Evolutionary conservation across 2,888 invertebrate species (phyloP).

Genomic region (Orthonychiurus folsomi): DNA sequence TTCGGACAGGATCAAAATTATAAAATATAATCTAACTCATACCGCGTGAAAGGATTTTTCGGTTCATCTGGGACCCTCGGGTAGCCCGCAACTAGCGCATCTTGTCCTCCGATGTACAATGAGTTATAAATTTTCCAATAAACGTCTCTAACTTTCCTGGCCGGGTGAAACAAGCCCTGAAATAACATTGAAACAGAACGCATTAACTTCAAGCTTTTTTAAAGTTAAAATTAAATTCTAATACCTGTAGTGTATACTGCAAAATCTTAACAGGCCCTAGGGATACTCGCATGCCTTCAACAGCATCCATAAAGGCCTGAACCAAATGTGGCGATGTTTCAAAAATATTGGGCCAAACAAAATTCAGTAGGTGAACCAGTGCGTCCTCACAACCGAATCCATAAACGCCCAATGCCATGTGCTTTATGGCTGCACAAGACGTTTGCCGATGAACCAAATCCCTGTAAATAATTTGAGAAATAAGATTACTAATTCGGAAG

Average conservation of each 20-base stretch:
- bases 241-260: conserved; percentile 88
- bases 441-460: conserved; percentile 98
- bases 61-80: conserved; percentile 94
- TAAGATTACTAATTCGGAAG: too few relatives aligned
- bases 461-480: too few relatives aligned
- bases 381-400: conserved; percentile 99
- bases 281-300: conserved; percentile 93
- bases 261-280: conserved; percentile 92
- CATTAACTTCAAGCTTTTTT: background rate
- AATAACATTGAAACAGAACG: conserved; percentile 44
- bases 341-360: conserved; percentile 99
- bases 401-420: conserved; percentile 96
- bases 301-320: conserved; percentile 98
- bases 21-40: conserved; percentile 86
- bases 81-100: conserved; percentile 93
- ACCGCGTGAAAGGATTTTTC: conserved; percentile 83
- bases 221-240: conserved; percentile 6
- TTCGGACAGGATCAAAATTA: conserved; percentile 47
- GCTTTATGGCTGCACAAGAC: conserved; percentile 97
- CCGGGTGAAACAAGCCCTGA: conserved; percentile 95
- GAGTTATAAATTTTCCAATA: conserved; percentile 99
- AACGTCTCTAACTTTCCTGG: conserved; percentile 96
- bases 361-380: conserved; percentile 88
- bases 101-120: conserved; percentile 96
- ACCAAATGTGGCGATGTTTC: conserved; percentile 99